Base-by-base conservation (phyloP, 2,797 vertebrate genomes). In the Cyprinodon diabolis region DNA sequence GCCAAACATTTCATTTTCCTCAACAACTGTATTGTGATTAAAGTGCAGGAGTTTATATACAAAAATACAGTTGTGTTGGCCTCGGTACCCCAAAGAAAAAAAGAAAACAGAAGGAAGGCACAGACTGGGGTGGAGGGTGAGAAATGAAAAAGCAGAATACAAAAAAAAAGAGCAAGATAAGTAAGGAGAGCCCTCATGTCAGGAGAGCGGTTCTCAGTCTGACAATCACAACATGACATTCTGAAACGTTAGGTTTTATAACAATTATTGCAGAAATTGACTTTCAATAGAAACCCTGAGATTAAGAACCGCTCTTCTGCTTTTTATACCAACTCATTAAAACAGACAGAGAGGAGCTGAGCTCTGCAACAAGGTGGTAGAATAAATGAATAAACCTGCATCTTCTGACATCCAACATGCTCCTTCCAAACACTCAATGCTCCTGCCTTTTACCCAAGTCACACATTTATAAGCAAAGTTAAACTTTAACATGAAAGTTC, bases 21-120 rank as follows among this genome's bases (percentile, higher is more conserved):
- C 76, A 92, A 71, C 92, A 94, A 91, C 87, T 92, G 94, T 93
- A 93, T 95, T 94, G 84, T 87, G 85, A 91, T 93, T 96, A 97
- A 97, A 96, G 96, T 97, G 96, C 97, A 96, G 92, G 88, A 91
- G 92, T 90, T 87, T 90, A 91, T 95, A 88, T 96, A 96, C 94
- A 97, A 94, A 96, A 96, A 95, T 96, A 97, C 93, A 93, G 71
- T 83, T 90, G 94, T 89, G 89, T 89, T 88, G 87, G 89, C 93
- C 90, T 94, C 93, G 92, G 91, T 87, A 86, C 89, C 91, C 90
- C 89, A 94, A 93, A 95, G 89, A 90, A 93, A 92, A 55, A 92
- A 71, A 49, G 23, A 65, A 15, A 68, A 75, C 55, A 75, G 37
- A 56, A 95, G 93, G 94, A 92, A 93, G 93, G 96, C 96, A 96